Evolutionary conservation across 2,888 invertebrate species (phyloP).

Genomic region (Alviniconcha strummeri): DNA sequence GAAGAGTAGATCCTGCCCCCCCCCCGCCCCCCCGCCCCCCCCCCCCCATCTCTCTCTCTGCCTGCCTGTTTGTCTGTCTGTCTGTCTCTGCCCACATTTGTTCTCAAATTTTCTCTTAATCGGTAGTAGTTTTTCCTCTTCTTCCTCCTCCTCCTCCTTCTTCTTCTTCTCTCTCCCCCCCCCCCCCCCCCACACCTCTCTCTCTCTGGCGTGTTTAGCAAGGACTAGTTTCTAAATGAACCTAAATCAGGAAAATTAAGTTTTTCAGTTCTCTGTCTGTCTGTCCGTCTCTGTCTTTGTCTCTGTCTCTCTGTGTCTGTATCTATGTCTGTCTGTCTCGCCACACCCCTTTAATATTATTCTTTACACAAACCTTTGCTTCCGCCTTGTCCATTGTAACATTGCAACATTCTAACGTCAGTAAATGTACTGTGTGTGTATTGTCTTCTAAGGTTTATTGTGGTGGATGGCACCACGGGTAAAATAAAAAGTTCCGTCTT

Average conservation of each 20-base stretch:
- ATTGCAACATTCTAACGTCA: too few species aligned
- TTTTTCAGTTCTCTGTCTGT: neutral
- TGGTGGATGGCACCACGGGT: neutral
- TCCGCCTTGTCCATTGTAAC: too few species aligned
- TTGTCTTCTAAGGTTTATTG: neutral
- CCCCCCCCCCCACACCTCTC: neutral
- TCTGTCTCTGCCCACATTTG: conserved; percentile 3
- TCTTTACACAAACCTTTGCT: neutral
- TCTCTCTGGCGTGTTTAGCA: too few species aligned
- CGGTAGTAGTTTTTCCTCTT: neutral
- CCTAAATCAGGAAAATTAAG: too few species aligned
- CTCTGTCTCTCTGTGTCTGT: too few species aligned
- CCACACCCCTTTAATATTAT: too few species aligned
- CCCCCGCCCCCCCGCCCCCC: neutral
- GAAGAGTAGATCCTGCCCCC: too few species aligned
- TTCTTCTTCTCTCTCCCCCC: neutral
- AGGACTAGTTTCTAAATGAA: too few species aligned
- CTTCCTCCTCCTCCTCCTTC: neutral
- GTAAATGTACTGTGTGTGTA: neutral
- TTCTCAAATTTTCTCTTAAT: neutral
- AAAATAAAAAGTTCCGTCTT: too few species aligned
- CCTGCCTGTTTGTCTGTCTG: neutral
- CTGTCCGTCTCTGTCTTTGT: too few species aligned
- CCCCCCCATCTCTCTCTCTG: neutral
- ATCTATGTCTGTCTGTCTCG: too few species aligned